phyloP scores from a whole-genome alignment of 2,888 invertebrate species.

The Epiblema foenella region DNA sequence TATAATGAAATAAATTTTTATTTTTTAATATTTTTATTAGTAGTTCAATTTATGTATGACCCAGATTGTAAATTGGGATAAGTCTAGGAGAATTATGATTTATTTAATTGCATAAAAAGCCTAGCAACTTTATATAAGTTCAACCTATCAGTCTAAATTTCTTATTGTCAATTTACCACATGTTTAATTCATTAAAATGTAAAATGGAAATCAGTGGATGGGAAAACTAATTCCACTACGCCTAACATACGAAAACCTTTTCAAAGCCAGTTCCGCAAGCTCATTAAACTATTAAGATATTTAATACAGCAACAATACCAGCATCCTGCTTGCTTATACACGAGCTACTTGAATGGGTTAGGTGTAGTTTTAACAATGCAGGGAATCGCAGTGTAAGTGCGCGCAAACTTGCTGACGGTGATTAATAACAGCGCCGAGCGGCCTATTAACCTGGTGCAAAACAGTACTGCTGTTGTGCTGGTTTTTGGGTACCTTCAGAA shows the following conservation, averaged over 20 bases:
- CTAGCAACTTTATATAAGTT: too few species aligned
- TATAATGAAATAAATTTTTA: too few species aligned
- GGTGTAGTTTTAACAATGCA: slow-evolving; percentile 61
- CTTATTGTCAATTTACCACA: too few species aligned
- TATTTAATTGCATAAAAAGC: too few species aligned
- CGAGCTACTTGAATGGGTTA: slow-evolving; percentile 54
- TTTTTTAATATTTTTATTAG: too few species aligned
- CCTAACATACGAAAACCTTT: slow-evolving; percentile 6
- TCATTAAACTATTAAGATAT: slow-evolving; percentile 38
- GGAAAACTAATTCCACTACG: not conserved
- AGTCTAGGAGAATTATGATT: too few species aligned
- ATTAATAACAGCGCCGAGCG: slow-evolving; percentile 66
- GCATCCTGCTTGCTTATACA: slow-evolving; percentile 47
- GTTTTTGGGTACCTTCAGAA: not conserved
- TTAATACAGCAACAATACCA: slow-evolving; percentile 32
- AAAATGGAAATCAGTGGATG: too few species aligned
- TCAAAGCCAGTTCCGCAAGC: slow-evolving; percentile 10
- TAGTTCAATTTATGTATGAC: too few species aligned
- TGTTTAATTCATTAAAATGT: too few species aligned
- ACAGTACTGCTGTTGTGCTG: slow-evolving; percentile 19
- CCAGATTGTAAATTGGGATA: too few species aligned
- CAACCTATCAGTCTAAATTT: too few species aligned
- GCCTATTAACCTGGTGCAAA: slow-evolving; percentile 9
- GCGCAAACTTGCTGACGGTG: slow-evolving; percentile 63
- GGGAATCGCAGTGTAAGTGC: slow-evolving; percentile 61